Conservation (phyloP, 2,888 invertebrate species). For the Formica aserva region DNA sequence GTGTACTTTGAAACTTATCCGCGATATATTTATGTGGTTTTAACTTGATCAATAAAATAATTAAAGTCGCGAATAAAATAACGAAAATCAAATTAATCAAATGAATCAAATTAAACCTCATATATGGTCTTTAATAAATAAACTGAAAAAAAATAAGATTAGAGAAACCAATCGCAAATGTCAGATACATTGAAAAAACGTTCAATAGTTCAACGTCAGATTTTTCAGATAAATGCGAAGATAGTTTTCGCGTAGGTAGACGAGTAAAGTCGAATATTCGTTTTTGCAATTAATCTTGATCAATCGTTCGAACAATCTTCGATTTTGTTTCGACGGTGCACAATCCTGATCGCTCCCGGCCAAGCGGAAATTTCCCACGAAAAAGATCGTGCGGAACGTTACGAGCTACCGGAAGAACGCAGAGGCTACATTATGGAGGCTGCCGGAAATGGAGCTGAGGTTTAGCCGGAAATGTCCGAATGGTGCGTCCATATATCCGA, state of each 20-base stretch:
- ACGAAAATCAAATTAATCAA: not conserved
- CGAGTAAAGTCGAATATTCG: not conserved
- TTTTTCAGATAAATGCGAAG: constrained; percentile 15
- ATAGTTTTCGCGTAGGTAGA: constrained; percentile 10
- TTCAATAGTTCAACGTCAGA: constrained; percentile 24
- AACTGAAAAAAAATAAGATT: not conserved
- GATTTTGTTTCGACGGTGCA: not conserved
- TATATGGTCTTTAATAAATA: not conserved
- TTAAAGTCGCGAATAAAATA: constrained; percentile 17
- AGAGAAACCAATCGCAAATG: not conserved
- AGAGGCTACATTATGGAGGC: constrained; percentile 34
- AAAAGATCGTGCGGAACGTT: constrained; percentile 42
- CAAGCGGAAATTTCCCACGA: constrained; percentile 30
- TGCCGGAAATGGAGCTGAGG: constrained; percentile 47
- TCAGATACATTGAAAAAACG: not conserved
- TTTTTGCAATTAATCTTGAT: constrained; percentile 30
- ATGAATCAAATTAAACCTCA: not conserved
- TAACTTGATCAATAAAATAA: not conserved
- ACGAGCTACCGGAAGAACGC: constrained; percentile 44
- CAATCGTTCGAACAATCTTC: not conserved
- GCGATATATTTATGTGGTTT: not conserved
- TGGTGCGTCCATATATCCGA: constrained; percentile 33
- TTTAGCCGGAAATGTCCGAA: constrained; percentile 57
- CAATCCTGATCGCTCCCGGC: not conserved
- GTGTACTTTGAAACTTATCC: not conserved